These are phyloP conservation scores for Cervus canadensis DNA, from an alignment of 2,113 vertebrate genomes.

Conservation along the genomic window DNA sequence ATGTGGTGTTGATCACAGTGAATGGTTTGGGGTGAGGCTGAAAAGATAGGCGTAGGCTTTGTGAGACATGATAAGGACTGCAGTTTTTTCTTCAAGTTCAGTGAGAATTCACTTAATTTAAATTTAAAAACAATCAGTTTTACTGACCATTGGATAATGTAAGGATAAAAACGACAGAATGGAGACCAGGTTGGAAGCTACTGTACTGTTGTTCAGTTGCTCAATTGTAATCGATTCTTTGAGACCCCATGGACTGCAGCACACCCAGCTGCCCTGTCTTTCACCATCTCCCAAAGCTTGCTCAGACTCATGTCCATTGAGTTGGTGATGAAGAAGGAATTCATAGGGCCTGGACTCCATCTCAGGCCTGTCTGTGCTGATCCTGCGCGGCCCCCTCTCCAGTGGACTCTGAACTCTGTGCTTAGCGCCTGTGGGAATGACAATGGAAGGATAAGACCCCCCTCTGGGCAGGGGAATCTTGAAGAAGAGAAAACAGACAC, in stretches of 20 bases:
- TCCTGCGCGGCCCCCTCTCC: too few relatives aligned
- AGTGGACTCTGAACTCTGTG: too few relatives aligned
- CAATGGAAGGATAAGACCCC: too few relatives aligned
- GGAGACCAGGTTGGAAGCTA: neutral
- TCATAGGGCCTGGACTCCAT: too few relatives aligned
- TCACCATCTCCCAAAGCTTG: neutral
- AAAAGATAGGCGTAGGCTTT: neutral
- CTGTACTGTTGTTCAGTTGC: neutral
- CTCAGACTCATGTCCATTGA: neutral
- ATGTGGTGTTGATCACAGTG: neutral
- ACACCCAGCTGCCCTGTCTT: neutral
- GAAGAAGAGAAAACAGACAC: too few relatives aligned
- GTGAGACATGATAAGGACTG: neutral
- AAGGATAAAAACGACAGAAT: neutral
- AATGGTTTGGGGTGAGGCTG: neutral
- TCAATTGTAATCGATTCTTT: neutral
- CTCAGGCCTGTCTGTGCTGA: too few relatives aligned
- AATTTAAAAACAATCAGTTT: neutral
- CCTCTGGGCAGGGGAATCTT: too few relatives aligned
- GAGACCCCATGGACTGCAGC: neutral
- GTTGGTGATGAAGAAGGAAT: neutral
- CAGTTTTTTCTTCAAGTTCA: neutral
- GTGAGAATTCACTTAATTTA: neutral
- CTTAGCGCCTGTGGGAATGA: too few relatives aligned
- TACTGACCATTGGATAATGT: neutral